Evolutionary conservation across 2,888 invertebrate genomes (phyloP).

Genomic region (Dryococelus australis): DNA sequence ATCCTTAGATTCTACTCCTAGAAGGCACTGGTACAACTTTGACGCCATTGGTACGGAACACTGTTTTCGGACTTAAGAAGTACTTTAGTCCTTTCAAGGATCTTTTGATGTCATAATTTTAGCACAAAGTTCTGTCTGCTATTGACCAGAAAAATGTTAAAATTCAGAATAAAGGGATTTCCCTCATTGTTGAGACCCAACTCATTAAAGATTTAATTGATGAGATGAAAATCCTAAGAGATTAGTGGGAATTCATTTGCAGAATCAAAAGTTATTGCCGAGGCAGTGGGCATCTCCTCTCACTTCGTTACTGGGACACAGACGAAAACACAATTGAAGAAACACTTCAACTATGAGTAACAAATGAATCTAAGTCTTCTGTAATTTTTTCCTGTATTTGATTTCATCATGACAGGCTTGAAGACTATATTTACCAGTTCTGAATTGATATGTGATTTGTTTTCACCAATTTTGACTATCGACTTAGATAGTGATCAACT

Average conservation of each 20-base stretch:
- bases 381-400: not conserved
- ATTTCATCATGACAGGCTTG: not conserved
- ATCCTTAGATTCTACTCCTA: not conserved
- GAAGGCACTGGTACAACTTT: not conserved
- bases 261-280: not conserved
- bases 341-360: not conserved
- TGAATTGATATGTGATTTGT: not conserved
- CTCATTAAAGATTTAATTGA: not conserved
- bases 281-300: not conserved
- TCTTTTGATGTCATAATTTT: not conserved
- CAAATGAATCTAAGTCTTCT: not conserved
- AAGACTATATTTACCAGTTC: not conserved
- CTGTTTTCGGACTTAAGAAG: not conserved
- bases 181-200: no score
- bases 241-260: not conserved
- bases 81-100: not conserved
- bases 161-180: not conserved
- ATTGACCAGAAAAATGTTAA: not conserved
- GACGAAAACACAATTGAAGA: not conserved
- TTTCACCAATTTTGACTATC: not conserved
- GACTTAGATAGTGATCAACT: not conserved
- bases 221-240: not conserved
- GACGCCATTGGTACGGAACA: not conserved
- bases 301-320: not conserved
- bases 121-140: not conserved